These are phyloP conservation scores for Thinocorus orbignyianus DNA, from an alignment of 2,113 vertebrate genomes.

Conservation along the genomic window DNA sequence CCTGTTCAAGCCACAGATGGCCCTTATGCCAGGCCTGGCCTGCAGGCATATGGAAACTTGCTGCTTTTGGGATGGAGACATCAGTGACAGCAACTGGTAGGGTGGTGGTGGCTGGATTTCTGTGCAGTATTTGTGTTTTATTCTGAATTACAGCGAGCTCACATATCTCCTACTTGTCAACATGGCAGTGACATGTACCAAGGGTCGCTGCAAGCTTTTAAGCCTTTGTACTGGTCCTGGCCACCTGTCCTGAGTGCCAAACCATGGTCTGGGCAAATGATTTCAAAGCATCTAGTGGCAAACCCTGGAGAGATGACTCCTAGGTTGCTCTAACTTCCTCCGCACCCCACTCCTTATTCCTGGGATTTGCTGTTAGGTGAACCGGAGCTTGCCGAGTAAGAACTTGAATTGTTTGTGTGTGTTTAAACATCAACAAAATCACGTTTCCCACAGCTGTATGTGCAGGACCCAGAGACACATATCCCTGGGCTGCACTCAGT, in stretches of 20 bases:
- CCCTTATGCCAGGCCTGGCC: not conserved
- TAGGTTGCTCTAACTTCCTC: not conserved
- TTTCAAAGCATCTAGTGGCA: not conserved
- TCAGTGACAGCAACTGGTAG: not conserved
- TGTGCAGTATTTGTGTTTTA: not conserved
- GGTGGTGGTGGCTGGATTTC: not conserved
- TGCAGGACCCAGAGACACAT: not conserved
- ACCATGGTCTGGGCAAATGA: not conserved
- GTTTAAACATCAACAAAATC: not conserved
- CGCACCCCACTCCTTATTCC: not conserved
- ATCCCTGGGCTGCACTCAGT: not conserved
- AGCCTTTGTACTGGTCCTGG: not conserved
- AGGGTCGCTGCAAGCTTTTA: not conserved
- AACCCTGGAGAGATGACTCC: not conserved
- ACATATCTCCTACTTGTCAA: not conserved
- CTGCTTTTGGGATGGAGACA: not conserved
- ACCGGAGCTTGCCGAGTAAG: not conserved
- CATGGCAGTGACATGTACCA: not conserved
- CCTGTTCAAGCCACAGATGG: not conserved
- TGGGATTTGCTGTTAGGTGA: not conserved
- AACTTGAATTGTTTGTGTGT: not conserved
- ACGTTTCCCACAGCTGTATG: not conserved
- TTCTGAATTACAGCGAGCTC: not conserved
- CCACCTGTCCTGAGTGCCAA: not conserved
- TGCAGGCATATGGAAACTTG: fast-evolving